A percentile compares a stretch with the other conserved stretches of the same genome.
phyloP scores from a whole-genome alignment of 2,113 vertebrate genomes.

The Rafetus swinhoei region DNA sequence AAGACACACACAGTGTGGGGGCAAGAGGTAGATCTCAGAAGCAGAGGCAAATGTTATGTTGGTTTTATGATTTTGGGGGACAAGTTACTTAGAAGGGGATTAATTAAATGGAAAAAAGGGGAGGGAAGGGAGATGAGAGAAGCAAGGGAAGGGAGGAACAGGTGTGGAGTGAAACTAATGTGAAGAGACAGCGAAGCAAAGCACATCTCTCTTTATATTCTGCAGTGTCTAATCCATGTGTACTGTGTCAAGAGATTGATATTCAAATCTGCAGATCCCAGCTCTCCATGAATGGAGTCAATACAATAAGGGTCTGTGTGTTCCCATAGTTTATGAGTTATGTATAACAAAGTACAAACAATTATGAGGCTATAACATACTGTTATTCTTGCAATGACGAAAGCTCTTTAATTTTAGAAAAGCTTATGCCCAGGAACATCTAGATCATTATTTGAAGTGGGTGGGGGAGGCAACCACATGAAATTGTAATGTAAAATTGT shows the following conservation, averaged over 20 bases:
- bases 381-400: background rate
- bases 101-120: background rate
- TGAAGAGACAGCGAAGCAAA: background rate
- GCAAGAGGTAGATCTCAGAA: background rate
- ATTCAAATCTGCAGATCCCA: background rate
- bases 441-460: background rate
- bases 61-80: background rate
- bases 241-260: background rate
- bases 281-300: background rate
- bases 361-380: background rate
- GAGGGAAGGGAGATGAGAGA: background rate
- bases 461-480: background rate
- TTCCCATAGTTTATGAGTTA: background rate
- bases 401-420: background rate
- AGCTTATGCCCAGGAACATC: accelerated
- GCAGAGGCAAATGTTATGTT: background rate
- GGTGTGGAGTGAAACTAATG: background rate
- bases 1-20: background rate
- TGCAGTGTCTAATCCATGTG: background rate
- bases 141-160: background rate
- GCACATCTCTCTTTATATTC: background rate
- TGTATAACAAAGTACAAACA: background rate
- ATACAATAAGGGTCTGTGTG: background rate
- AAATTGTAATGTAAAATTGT: background rate
- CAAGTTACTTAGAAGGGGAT: background rate